phyloP scores from a whole-genome alignment of 2,797 vertebrate species.

The Calcarius lapponicus region DNA sequence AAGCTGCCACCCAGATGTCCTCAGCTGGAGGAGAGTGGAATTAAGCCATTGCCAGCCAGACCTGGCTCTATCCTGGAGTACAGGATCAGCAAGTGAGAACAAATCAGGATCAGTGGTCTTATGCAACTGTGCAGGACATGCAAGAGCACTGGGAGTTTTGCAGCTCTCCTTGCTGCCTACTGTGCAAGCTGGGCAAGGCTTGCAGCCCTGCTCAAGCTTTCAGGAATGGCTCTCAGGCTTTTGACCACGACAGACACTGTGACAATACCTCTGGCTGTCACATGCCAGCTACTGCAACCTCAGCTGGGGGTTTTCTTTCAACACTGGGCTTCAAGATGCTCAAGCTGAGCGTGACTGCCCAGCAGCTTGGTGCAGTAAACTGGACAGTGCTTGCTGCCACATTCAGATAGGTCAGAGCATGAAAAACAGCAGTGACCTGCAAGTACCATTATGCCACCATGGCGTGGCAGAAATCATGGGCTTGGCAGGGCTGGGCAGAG shows the following conservation, averaged over 20 bases:
- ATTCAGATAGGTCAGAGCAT: background rate
- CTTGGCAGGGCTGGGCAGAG: background rate
- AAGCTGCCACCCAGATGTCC: background rate
- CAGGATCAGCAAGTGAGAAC: rapidly evolving
- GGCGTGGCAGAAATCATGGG: background rate
- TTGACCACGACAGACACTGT: background rate
- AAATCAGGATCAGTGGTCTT: background rate
- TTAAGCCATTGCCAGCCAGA: background rate
- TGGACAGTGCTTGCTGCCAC: background rate
- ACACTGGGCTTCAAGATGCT: background rate
- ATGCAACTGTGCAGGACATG: rapidly evolving
- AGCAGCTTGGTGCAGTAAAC: background rate
- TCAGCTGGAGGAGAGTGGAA: background rate
- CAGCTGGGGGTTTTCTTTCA: background rate
- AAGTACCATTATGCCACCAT: background rate
- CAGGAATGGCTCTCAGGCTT: background rate
- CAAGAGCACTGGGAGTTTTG: rapidly evolving
- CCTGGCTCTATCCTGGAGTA: background rate
- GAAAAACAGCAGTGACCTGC: background rate
- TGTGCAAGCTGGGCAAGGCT: background rate
- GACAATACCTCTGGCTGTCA: background rate
- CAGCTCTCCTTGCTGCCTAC: background rate
- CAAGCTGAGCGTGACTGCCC: background rate
- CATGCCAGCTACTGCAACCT: background rate
- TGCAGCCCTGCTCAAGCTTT: background rate